A percentile compares a stretch with the other conserved stretches of the same genome.
Conservation (phyloP, 2,113 vertebrate genomes). For the Marmota monax region DNA sequence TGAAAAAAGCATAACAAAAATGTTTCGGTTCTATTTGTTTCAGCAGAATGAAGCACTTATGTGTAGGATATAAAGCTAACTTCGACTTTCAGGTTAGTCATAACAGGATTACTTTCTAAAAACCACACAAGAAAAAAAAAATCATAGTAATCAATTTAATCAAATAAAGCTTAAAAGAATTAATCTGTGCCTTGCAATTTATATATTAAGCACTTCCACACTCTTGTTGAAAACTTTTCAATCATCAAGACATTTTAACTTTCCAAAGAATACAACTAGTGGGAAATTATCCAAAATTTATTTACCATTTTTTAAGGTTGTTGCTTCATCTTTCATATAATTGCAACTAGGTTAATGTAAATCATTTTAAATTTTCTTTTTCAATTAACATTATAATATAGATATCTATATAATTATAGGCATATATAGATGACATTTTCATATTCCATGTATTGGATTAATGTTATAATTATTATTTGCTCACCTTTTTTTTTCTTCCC, state of each 20-base stretch:
- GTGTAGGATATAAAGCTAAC: background rate
- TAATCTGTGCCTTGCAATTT: background rate
- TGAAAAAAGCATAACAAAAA: background rate
- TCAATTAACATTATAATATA: background rate
- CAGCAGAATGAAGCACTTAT: background rate
- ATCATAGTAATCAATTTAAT: background rate
- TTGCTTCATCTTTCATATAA: slow-evolving; percentile 32
- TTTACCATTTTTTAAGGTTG: background rate
- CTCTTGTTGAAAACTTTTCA: background rate
- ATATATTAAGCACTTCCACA: background rate
- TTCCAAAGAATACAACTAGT: background rate
- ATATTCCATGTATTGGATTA: background rate
- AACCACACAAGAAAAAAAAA: background rate
- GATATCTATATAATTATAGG: background rate
- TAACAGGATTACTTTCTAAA: background rate
- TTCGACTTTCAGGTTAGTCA: background rate
- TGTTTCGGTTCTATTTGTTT: background rate
- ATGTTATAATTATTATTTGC: background rate
- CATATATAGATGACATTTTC: background rate
- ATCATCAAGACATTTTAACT: background rate
- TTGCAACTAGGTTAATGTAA: background rate
- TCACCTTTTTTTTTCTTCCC: too few relatives aligned
- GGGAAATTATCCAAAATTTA: background rate
- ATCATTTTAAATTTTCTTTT: slow-evolving; percentile 30
- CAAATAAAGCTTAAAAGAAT: background rate